Base-by-base conservation (phyloP, 2,797 vertebrate species). In the Enteromius trimaculatus region DNA sequence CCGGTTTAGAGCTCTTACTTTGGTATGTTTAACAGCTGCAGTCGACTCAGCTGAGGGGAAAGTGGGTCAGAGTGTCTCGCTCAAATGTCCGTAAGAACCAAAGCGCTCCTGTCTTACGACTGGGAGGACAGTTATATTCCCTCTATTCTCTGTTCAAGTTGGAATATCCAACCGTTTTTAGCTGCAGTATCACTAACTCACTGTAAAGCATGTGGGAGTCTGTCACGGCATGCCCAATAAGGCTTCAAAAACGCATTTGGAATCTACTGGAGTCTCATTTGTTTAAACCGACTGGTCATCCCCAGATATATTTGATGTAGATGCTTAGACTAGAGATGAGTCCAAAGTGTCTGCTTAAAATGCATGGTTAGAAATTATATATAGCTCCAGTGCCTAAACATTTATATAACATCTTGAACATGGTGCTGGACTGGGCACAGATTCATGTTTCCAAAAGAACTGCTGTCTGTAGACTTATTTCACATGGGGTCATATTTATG, bases 11-110 rank as follows among this genome's bases (percentile, higher is more conserved):
- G 5, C 29, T 16, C 31, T 42, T 29, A n/a, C 31, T 83, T 51
- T 82, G 60, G 51, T 64, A 77, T 76, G 74, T 72, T 70, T 23
- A 79, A 81, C 83, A 86, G 78, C 81, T 85, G 77, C 49, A 42
- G n/a, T 3, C 23, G 69, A 39, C 76, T 79, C 53, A 72, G 34
- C 65, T 53, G 65, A 39, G 31, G 17, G 49, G 19, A 74, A 82
- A 39, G 37, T 49, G 71, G 34, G 53, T 49, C 69, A 80, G 6
- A 79, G 79, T 42, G 37, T 78, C 62, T 68, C 6, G 34, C 21
- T 71, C 55, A 39, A 19, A 29, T 62, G 47, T 51, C 64, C 13
- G 0, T 60, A 42, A 83, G 49, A 44, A 42, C 23, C 81, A 44
- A 19, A 47, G 16, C 47, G 16, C 21, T 37, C 19, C 47, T 16